Evolutionary conservation across 2,113 vertebrate species (phyloP), one percentile per base, ranked within the genome.

Genomic region (Sander vitreus): DNA sequence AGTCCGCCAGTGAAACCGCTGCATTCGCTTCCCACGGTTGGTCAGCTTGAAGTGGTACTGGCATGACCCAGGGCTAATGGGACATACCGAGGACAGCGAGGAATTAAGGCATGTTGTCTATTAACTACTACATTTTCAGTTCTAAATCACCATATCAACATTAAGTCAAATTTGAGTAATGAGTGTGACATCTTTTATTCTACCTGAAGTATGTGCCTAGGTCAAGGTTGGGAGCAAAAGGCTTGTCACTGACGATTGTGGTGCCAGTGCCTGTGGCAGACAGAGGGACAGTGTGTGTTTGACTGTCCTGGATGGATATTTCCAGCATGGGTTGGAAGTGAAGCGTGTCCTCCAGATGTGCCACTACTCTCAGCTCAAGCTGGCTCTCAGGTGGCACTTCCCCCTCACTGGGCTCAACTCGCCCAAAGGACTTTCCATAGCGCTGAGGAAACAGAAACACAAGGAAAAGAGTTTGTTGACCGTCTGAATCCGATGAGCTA

Each of bases 201-300:
- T 95, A 98, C 97, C 96, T 97, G 91, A 98, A 97, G 72, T 93
- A 93, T 6, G 95, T 85, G 36, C 97, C 97, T 33, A 99, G 39
- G 69, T 96, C 91, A 15, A 99, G 91, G 48, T 88, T 91, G 0
- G 96, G 97, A 12, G 81, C 80, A 47, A 98, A 95, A 14, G 96
- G 94, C 51, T 78, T 93, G 89, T 98, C 94, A 0, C 94, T 95
- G 89, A 97, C 88, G 19, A 99, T 96, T 0, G 96, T 97, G 12
- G 95, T 97, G n/a, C 97, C 96, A 0, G 80, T 93, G 72, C 97
- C 97, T 0, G 77, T 87, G 59, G 97, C 97, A 5, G 27, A 77
- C 39, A 99, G 77, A 0, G 82, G 51, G 19, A 97, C 90, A 21
- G 19, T 57, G 5, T 90, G 92, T 7, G 74, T 92, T 19, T n/a